Evolutionary conservation across 2,113 vertebrate genomes (phyloP).

Genomic region (Suncus etruscus): DNA sequence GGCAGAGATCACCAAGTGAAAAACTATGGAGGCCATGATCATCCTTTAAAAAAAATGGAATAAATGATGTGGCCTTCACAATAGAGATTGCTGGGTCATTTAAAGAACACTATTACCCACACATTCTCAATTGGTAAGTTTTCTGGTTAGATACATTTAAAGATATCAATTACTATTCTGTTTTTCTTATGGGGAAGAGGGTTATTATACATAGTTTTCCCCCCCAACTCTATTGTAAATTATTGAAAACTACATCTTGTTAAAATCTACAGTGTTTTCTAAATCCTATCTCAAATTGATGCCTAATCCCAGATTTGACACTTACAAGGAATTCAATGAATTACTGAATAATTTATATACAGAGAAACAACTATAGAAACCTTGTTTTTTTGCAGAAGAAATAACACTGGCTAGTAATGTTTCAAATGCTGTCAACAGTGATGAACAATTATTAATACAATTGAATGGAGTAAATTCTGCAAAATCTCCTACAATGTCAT

Average conservation of each 20-base stretch:
- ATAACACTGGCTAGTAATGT: background rate
- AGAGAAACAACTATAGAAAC: background rate
- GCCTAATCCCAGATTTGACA: background rate
- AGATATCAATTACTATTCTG: background rate
- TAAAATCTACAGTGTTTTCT: background rate
- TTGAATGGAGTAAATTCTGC: background rate
- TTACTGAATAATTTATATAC: constrained; percentile 37
- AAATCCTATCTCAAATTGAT: constrained; percentile 54
- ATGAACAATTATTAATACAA: background rate
- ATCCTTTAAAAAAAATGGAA: background rate
- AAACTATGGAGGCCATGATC: too few relatives aligned
- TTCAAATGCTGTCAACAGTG: background rate
- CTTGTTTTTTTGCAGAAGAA: background rate
- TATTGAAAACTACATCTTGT: background rate
- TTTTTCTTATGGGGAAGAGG: background rate
- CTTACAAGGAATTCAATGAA: constrained; percentile 10
- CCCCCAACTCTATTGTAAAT: background rate
- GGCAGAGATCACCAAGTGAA: too few relatives aligned
- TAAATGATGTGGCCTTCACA: background rate
- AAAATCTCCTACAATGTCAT: background rate
- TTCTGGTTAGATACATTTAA: background rate
- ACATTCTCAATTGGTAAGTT: background rate
- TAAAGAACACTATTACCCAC: background rate
- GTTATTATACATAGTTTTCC: background rate
- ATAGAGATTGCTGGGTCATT: background rate